Conservation (phyloP, 2,888 invertebrate genomes). For the Bembecia ichneumoniformis region DNA sequence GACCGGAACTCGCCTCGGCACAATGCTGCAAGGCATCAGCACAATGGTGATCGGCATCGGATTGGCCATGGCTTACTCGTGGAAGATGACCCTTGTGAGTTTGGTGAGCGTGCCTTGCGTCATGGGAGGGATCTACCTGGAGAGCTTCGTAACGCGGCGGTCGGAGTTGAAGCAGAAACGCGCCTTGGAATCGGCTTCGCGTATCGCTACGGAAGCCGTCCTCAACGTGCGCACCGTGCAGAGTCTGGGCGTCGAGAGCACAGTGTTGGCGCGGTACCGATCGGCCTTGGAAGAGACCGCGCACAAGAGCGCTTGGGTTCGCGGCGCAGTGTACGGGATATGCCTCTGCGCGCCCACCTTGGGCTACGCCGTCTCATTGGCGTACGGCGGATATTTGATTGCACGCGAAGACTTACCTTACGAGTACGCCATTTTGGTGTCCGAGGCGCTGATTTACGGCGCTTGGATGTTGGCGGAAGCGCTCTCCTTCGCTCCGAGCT, state of each 20-base stretch:
- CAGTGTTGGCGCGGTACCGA: slow-evolving; percentile 65
- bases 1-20: slow-evolving; percentile 73
- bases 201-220: slow-evolving; percentile 76
- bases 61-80: slow-evolving; percentile 69
- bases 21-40: slow-evolving; percentile 72
- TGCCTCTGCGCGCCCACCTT: slow-evolving; percentile 79
- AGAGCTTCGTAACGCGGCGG: slow-evolving; percentile 67
- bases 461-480: slow-evolving; percentile 86
- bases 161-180: slow-evolving; percentile 63
- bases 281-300: slow-evolving; percentile 44
- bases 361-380: slow-evolving; percentile 79
- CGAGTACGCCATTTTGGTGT: slow-evolving; percentile 80
- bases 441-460: slow-evolving; percentile 83
- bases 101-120: slow-evolving; percentile 73
- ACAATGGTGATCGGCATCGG: slow-evolving; percentile 72
- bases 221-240: slow-evolving; percentile 76
- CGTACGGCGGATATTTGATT: slow-evolving; percentile 79
- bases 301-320: slow-evolving; percentile 54
- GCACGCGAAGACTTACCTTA: slow-evolving; percentile 74
- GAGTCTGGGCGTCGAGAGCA: slow-evolving; percentile 67
- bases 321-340: slow-evolving; percentile 78
- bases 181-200: slow-evolving; percentile 73
- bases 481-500: slow-evolving; percentile 82
- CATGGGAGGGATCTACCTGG: slow-evolving; percentile 72
- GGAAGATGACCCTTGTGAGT: slow-evolving; percentile 76